A percentile compares a stretch with the other conserved stretches of the same genome.
phyloP scores from a whole-genome alignment of 2,888 invertebrate genomes.

The Diploptera punctata region DNA sequence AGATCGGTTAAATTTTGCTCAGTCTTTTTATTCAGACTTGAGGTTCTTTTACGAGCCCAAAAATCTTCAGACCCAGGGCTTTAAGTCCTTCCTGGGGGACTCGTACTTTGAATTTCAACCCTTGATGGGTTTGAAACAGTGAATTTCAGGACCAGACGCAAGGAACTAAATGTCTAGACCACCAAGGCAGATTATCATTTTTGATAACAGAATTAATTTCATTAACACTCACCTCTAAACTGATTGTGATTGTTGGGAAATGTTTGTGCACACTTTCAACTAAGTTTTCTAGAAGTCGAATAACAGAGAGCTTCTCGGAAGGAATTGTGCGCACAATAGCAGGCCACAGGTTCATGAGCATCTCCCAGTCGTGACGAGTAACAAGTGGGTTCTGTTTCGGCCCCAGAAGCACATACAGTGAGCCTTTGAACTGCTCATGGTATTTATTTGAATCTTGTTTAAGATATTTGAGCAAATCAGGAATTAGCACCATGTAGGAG shows the following conservation, averaged over 20 bases:
- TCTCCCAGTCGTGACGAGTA: conserved; percentile 78
- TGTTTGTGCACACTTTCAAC: conserved; percentile 58
- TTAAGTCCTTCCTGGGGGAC: too few relatives aligned
- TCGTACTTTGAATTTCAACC: too few relatives aligned
- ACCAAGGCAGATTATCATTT: too few relatives aligned
- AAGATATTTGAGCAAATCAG: conserved; percentile 67
- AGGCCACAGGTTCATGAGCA: conserved; percentile 76
- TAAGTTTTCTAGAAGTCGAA: conserved; percentile 56
- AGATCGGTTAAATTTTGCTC: too few relatives aligned
- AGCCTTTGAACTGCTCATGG: conserved; percentile 80
- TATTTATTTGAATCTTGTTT: conserved; percentile 63
- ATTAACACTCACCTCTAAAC: conserved; percentile 48
- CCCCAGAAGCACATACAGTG: conserved; percentile 76
- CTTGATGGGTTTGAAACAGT: too few relatives aligned
- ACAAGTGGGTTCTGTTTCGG: conserved; percentile 69
- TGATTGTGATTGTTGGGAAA: conserved; percentile 69
- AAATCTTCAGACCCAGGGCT: too few relatives aligned
- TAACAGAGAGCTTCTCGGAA: conserved; percentile 85
- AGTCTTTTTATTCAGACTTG: too few relatives aligned
- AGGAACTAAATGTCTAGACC: too few relatives aligned
- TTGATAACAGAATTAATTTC: too few relatives aligned
- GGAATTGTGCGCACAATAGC: conserved; percentile 77
- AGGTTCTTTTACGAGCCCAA: too few relatives aligned
- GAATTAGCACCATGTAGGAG: conserved; percentile 71
- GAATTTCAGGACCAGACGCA: too few relatives aligned